Evolutionary conservation across 2,888 invertebrate genomes (phyloP).

Genomic region (Furcula furcula): DNA sequence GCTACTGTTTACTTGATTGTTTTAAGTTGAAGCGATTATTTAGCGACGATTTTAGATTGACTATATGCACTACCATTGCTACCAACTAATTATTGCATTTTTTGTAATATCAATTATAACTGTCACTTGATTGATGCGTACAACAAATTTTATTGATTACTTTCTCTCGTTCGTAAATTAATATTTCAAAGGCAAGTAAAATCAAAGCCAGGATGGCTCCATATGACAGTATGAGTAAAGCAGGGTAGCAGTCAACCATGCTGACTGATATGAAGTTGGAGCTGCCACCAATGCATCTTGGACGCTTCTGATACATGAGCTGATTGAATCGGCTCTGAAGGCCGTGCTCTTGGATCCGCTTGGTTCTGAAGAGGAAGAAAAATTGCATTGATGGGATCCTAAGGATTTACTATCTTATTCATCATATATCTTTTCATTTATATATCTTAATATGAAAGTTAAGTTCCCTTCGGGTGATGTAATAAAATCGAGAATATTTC

Average conservation of each 20-base stretch:
- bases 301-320: conserved; percentile 83
- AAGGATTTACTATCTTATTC: too few relatives aligned
- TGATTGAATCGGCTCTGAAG: conserved; percentile 82
- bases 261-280: conserved; percentile 85
- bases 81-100: background rate
- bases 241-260: conserved; percentile 82
- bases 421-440: too few relatives aligned
- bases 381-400: too few relatives aligned
- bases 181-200: conserved; percentile 46
- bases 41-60: conserved; percentile 1
- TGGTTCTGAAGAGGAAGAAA: conserved; percentile 60
- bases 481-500: too few relatives aligned
- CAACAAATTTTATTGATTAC: conserved; percentile 29
- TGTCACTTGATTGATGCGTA: background rate
- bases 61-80: too few relatives aligned
- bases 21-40: conserved; percentile 18
- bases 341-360: conserved; percentile 74
- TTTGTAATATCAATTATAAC: background rate
- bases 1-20: conserved; percentile 8
- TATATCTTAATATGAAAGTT: too few relatives aligned
- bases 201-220: conserved; percentile 48
- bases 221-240: conserved; percentile 58
- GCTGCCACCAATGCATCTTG: conserved; percentile 82
- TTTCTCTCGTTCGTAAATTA: conserved; percentile 34
- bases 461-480: too few relatives aligned